Evolutionary conservation across 2,888 invertebrate genomes (phyloP).

Genomic region (Lasioglossum leucozonium): DNA sequence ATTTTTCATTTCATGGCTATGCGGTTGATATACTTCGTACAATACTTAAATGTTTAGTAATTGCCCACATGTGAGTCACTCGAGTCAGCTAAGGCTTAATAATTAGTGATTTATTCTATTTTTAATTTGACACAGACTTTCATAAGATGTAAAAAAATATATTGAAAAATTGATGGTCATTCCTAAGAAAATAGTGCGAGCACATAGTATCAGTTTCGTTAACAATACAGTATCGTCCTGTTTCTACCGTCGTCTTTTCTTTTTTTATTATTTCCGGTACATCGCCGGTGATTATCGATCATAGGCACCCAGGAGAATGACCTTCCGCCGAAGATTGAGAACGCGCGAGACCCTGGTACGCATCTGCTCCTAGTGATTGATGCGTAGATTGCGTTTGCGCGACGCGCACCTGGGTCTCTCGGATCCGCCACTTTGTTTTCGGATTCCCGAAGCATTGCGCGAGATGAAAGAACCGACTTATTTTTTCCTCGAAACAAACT

Average conservation of each 20-base stretch:
- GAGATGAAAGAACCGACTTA: constrained; percentile 36
- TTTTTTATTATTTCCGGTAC: not conserved
- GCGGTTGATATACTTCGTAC: too few species aligned
- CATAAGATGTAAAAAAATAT: too few species aligned
- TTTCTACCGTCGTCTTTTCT: not conserved
- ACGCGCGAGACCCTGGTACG: constrained; percentile 66
- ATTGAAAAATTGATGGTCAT: not conserved
- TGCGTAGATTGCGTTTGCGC: constrained; percentile 78
- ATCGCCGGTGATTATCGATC: constrained; percentile 33
- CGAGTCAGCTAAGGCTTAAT: too few species aligned
- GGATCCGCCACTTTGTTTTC: constrained; percentile 50
- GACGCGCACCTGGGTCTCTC: constrained; percentile 79
- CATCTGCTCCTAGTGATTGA: constrained; percentile 82
- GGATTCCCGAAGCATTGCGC: constrained; percentile 37
- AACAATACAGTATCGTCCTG: too few species aligned
- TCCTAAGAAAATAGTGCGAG: not conserved
- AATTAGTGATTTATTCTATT: too few species aligned
- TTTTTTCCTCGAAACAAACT: constrained; percentile 15
- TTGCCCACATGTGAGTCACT: too few species aligned
- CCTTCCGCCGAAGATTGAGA: constrained; percentile 62
- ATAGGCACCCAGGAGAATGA: constrained; percentile 33
- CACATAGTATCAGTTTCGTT: too few species aligned
- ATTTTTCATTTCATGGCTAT: too few species aligned
- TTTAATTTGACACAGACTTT: not conserved
- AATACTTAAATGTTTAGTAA: too few species aligned